Conservation (phyloP, 2,888 invertebrate genomes). For the Agonopterix arenella region DNA sequence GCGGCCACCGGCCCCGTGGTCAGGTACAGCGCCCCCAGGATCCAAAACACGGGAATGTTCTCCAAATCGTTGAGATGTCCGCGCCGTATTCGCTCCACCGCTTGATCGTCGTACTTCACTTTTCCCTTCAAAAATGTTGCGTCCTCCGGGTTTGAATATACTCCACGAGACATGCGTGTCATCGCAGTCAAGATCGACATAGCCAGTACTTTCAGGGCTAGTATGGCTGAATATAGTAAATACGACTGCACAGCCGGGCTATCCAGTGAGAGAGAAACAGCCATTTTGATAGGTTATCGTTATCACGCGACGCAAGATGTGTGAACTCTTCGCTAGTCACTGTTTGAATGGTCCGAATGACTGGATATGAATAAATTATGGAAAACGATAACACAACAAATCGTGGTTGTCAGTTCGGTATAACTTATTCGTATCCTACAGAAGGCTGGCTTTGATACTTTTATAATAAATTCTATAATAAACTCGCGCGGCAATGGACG, state of each 20-base stretch:
- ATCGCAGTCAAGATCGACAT: conserved; percentile 35
- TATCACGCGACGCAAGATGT: not conserved
- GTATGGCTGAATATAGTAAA: conserved; percentile 49
- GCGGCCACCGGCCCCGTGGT: conserved; percentile 71
- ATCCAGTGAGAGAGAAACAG: conserved; percentile 27
- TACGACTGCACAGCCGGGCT: conserved; percentile 48
- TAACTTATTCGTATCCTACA: too few relatives aligned
- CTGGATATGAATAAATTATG: too few relatives aligned
- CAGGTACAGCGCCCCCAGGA: conserved; percentile 77
- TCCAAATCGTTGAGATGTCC: conserved; percentile 85
- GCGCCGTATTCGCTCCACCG: conserved; percentile 56
- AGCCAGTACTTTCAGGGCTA: conserved; percentile 46
- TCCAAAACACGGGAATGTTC: conserved; percentile 81
- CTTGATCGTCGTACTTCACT: conserved; percentile 50
- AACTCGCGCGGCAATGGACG: too few relatives aligned
- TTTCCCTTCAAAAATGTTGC: conserved; percentile 38
- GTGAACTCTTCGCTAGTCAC: not conserved
- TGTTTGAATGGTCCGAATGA: not conserved
- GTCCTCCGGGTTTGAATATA: conserved; percentile 56
- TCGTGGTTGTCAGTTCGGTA: too few relatives aligned
- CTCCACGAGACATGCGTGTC: conserved; percentile 33
- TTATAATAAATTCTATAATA: too few relatives aligned
- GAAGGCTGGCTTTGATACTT: too few relatives aligned
- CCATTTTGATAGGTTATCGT: conserved; percentile 26
- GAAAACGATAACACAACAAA: too few relatives aligned